phyloP scores from a whole-genome alignment of 2,113 vertebrate genomes.

The Cisticola juncidis region DNA sequence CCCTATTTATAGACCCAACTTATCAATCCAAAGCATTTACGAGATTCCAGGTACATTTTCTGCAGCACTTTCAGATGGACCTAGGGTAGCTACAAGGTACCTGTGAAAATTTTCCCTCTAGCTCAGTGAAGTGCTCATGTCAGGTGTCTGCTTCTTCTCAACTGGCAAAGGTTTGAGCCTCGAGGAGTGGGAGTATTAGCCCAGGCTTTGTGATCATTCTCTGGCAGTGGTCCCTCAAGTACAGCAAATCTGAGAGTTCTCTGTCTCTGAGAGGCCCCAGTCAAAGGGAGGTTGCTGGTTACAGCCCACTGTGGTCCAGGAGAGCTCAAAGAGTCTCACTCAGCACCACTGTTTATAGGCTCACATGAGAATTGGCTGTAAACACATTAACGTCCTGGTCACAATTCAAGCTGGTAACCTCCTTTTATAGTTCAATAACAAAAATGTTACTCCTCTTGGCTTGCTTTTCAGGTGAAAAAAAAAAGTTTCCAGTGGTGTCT shows the following conservation, averaged over 20 bases:
- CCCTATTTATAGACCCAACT: background rate
- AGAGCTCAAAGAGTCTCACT: background rate
- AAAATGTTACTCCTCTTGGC: background rate
- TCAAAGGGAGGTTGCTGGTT: background rate
- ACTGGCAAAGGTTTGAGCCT: background rate
- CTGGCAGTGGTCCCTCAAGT: background rate
- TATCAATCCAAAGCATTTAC: background rate
- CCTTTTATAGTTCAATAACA: background rate
- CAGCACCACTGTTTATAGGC: too few species aligned
- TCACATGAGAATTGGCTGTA: background rate
- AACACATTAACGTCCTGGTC: background rate
- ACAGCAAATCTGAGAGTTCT: background rate
- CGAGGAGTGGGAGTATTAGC: fast-evolving
- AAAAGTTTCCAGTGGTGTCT: background rate
- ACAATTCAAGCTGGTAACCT: background rate
- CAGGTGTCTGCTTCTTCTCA: background rate
- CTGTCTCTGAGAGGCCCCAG: background rate
- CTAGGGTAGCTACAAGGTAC: background rate
- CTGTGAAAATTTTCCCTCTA: background rate
- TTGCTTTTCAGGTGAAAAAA: background rate
- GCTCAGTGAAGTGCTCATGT: background rate
- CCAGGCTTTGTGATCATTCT: background rate
- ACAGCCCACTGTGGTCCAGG: background rate
- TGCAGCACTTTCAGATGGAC: background rate
- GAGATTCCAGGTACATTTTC: background rate